Evolutionary conservation across 1,140 invertebrate species (phyloP), one percentile per base, ranked within the genome.

Genomic region (Condylostylus longicornis): DNA sequence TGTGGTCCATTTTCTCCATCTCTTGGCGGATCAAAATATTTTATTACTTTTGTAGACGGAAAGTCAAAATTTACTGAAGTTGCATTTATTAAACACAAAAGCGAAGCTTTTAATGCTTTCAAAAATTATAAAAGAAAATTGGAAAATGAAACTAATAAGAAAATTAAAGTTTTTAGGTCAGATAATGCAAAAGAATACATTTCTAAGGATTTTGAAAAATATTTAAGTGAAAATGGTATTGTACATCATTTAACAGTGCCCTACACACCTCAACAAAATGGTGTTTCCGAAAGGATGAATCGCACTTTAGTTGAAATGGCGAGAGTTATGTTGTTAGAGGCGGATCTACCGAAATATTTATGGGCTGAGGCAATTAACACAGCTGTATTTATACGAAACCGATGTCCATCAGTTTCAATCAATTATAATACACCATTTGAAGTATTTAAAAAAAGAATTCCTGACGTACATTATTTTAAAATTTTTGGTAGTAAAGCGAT

Each of bases 311-410:
- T 42, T 10, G 45, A 44, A 28, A 32, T 21, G 21, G 34, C 45
- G 3, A 13, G 40, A 21, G 33, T 37, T 17, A 52, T 64, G 51
- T 30, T 66, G 13, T 5, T 18, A 5, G 14, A 36, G 6, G 5
- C 35, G 18, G 14, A 14, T 20, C 4, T 68, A 15, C 45, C 52
- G n/a, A 46, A 54, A 28, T 21, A 37, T n/a, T 49, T 62, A 23
- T 70, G 65, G 66, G 58, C 54, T 4, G 64, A 70, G 50, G 61
- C 64, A 5, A 42, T 62, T 1, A 48, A 51, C 21, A 63, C 53
- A 9, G 38, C 38, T 8, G 38, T 33, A 17, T 33, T 14, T 15
- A 5, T 33, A 2, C 9, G 21, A 7, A 39, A 47, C 28, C 18
- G 39, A 27, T 38, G 35, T 17, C 15, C 20, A 22, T 20, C 25